Conservation (phyloP, 2,113 vertebrate species). For the Dissostichus mawsoni region DNA sequence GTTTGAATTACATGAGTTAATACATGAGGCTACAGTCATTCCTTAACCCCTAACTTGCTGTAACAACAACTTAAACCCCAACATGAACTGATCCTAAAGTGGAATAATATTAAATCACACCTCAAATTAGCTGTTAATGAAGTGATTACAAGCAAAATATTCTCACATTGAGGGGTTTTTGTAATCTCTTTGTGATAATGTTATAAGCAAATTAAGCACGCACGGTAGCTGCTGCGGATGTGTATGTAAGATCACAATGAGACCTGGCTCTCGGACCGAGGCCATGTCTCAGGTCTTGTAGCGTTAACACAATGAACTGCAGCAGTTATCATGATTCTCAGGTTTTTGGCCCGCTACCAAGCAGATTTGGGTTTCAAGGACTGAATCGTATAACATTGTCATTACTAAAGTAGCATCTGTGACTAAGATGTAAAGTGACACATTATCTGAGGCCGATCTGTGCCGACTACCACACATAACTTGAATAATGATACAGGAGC, state of each 20-base stretch:
- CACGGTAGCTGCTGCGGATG: slow-evolving; percentile 46
- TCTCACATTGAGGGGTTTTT: not conserved
- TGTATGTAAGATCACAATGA: slow-evolving; percentile 53
- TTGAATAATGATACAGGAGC: slow-evolving; percentile 56
- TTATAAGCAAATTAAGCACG: not conserved
- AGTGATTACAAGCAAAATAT: not conserved
- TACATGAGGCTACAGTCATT: slow-evolving; percentile 7
- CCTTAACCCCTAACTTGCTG: not conserved
- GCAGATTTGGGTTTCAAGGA: slow-evolving; percentile 69
- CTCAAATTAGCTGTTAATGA: not conserved
- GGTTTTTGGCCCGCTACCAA: slow-evolving; percentile 43
- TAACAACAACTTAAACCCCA: not conserved
- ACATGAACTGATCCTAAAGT: not conserved
- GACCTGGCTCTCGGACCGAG: slow-evolving; percentile 27
- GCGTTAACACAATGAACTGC: slow-evolving; percentile 49
- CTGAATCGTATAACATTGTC: slow-evolving; percentile 72
- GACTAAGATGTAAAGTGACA: slow-evolving; percentile 70
- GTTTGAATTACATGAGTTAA: slow-evolving; percentile 26
- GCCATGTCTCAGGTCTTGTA: slow-evolving; percentile 27
- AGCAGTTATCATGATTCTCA: slow-evolving; percentile 58
- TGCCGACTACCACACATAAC: slow-evolving; percentile 46
- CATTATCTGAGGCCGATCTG: slow-evolving; percentile 47
- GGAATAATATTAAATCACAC: not conserved
- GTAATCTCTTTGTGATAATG: slow-evolving; percentile 2
- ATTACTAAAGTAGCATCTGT: slow-evolving; percentile 70